phyloP scores from a whole-genome alignment of 1,140 invertebrate genomes.

The Triops cancriformis region DNA sequence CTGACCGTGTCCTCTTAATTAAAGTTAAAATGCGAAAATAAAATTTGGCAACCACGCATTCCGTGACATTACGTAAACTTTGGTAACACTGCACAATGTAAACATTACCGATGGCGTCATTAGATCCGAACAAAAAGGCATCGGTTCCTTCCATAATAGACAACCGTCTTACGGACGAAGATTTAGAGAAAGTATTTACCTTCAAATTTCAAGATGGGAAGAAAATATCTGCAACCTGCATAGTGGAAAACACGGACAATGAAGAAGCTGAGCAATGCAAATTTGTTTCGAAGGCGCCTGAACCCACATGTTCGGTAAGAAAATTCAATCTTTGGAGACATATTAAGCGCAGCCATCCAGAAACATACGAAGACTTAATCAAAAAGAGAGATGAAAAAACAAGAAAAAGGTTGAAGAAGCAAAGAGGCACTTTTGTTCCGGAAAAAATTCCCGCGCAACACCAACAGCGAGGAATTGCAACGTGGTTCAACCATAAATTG shows the following conservation, averaged over 20 bases:
- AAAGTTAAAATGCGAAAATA: neutral
- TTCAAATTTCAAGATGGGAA: neutral
- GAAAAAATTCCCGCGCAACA: neutral
- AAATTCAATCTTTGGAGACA: neutral
- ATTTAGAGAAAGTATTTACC: neutral
- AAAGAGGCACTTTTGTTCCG: neutral
- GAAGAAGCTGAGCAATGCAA: neutral
- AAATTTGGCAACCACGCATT: neutral
- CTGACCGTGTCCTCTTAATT: neutral
- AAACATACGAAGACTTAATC: neutral
- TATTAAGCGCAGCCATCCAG: neutral
- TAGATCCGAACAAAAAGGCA: neutral
- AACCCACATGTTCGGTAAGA: neutral
- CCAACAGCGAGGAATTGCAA: neutral
- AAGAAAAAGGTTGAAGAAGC: neutral
- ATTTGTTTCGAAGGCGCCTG: neutral
- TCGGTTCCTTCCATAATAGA: neutral
- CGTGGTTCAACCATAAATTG: neutral
- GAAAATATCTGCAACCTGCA: neutral
- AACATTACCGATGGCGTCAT: neutral
- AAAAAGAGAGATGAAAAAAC: neutral
- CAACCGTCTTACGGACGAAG: neutral
- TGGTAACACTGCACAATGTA: neutral
- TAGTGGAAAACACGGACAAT: neutral
- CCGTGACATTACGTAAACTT: neutral